A percentile compares a stretch with the other conserved stretches of the same genome.
Evolutionary conservation across 2,888 invertebrate genomes (phyloP).

Genomic region (Malthinus seriepunctatus): DNA sequence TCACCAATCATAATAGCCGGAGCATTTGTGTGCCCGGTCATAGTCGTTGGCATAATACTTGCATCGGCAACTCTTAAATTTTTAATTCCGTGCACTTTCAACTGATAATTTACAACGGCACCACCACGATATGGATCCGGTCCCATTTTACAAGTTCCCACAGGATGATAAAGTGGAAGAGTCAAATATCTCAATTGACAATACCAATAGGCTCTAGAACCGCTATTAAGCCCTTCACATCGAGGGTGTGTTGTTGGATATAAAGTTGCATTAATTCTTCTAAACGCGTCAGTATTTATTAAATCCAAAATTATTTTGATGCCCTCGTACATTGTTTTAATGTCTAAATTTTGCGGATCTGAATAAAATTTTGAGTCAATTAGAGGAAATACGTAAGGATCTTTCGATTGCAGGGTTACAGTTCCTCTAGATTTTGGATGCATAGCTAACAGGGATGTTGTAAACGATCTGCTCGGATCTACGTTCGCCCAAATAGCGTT

Average conservation of each 20-base stretch:
- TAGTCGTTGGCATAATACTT: conserved; percentile 58
- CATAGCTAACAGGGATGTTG: conserved; percentile 31
- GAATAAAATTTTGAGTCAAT: conserved; percentile 39
- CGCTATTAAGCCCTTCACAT: conserved; percentile 50
- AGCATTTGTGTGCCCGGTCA: conserved; percentile 58
- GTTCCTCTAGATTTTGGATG: conserved; percentile 41
- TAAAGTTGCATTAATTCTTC: conserved; percentile 59
- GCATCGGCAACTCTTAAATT: conserved; percentile 58
- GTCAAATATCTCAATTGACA: conserved; percentile 55
- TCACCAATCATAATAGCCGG: conserved; percentile 60
- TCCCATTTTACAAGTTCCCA: conserved; percentile 61
- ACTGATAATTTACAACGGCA: conserved; percentile 60
- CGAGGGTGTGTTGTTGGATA: conserved; percentile 59
- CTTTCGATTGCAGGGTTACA: conserved; percentile 37
- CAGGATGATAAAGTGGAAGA: conserved; percentile 56
- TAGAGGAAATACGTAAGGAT: conserved; percentile 41
- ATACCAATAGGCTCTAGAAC: conserved; percentile 56
- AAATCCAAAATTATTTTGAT: conserved; percentile 50
- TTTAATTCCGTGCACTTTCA: conserved; percentile 57
- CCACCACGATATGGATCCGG: conserved; percentile 47
- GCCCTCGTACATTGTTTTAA: conserved; percentile 64
- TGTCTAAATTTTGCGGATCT: conserved; percentile 62
- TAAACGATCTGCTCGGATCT: conserved; percentile 28
- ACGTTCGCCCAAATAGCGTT: conserved; percentile 12
- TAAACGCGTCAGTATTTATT: conserved; percentile 60